phyloP scores from a whole-genome alignment of 2,888 invertebrate species.

The Tuta absoluta region DNA sequence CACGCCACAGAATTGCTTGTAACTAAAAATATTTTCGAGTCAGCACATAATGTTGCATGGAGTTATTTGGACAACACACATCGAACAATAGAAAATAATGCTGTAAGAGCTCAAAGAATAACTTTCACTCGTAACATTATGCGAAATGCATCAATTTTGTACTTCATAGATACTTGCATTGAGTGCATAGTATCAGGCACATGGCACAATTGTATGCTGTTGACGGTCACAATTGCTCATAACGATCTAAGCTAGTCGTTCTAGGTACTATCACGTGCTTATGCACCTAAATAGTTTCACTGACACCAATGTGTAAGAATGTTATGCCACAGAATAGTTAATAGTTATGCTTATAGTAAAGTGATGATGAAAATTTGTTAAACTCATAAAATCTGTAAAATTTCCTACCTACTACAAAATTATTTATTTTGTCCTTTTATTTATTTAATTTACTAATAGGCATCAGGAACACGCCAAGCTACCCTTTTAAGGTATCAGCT shows the following conservation, averaged over 20 bases:
- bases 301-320: background rate
- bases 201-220: conserved; percentile 32
- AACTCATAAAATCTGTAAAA: too few relatives aligned
- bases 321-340: background rate
- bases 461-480: too few relatives aligned
- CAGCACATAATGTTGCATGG: conserved; percentile 14
- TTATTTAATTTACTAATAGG: too few relatives aligned
- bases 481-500: too few relatives aligned
- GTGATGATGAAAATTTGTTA: too few relatives aligned
- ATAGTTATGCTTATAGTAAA: background rate
- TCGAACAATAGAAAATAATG: background rate
- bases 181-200: conserved; percentile 27
- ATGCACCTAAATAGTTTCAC: conserved; percentile 22
- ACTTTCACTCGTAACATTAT: conserved; percentile 13
- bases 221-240: conserved; percentile 32
- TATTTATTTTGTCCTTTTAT: too few relatives aligned
- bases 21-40: conserved; percentile 21
- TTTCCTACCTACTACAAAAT: too few relatives aligned
- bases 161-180: conserved; percentile 22
- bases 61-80: background rate
- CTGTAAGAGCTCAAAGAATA: background rate
- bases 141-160: conserved; percentile 1
- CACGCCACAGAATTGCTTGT: conserved; percentile 12
- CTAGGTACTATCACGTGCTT: conserved; percentile 6
- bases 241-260: conserved; percentile 20